A percentile compares a stretch with the other conserved stretches of the same genome.
phyloP scores from a whole-genome alignment of 2,113 vertebrate species.

The Lipotes vexillifer region DNA sequence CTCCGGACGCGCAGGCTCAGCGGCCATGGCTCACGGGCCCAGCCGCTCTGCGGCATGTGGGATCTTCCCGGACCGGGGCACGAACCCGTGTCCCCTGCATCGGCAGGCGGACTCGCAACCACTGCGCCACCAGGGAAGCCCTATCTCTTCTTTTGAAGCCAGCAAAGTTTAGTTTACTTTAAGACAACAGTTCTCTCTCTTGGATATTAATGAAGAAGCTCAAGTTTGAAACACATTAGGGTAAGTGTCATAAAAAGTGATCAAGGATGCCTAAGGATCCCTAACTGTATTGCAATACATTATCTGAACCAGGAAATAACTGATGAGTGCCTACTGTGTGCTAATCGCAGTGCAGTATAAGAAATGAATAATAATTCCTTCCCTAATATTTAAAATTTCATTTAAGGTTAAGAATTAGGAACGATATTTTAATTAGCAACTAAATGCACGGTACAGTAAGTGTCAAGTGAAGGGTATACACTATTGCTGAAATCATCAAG shows the following conservation, averaged over 20 bases:
- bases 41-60: no score
- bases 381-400: background rate
- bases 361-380: background rate
- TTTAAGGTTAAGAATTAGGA: background rate
- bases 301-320: background rate
- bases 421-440: background rate
- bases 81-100: no score
- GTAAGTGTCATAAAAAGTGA: constrained; percentile 37
- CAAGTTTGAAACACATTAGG: constrained; percentile 62
- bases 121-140: no score
- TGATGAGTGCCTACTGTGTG: constrained; percentile 36
- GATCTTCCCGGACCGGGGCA: no score
- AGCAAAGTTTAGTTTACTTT: constrained; percentile 73
- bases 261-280: background rate
- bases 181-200: constrained; percentile 65
- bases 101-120: no score
- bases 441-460: background rate
- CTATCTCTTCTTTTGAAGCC: constrained; percentile 73
- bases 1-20: no score
- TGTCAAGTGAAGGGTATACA: background rate
- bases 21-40: no score
- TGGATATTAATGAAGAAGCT: constrained; percentile 72
- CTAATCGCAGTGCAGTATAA: background rate
- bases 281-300: background rate
- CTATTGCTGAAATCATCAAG: background rate